phyloP scores from a whole-genome alignment of 2,888 invertebrate species.

The Drosophila rellima region DNA sequence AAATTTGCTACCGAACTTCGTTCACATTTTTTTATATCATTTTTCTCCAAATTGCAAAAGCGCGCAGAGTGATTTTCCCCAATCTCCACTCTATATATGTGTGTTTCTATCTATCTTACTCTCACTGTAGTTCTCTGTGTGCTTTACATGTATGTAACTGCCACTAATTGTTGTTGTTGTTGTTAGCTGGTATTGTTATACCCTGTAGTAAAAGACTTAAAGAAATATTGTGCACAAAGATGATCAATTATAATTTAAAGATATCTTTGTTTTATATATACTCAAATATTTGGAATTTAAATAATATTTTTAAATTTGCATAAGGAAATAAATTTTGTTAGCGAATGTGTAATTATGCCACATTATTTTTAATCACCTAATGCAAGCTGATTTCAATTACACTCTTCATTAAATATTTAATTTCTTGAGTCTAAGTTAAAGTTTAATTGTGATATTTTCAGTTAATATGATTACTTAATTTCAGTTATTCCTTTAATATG shows the following conservation, averaged over 20 bases:
- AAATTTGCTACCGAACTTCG: conserved; percentile 58
- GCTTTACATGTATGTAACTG: conserved; percentile 18
- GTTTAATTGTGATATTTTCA: no score
- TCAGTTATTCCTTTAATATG: neutral
- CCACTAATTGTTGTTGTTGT: conserved; percentile 33
- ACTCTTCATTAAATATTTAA: no score
- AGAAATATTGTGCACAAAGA: neutral
- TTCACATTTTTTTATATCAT: conserved; percentile 19
- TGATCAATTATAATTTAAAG: neutral
- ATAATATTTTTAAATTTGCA: no score
- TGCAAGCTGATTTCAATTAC: no score
- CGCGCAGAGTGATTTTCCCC: conserved; percentile 16
- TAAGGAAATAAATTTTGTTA: neutral
- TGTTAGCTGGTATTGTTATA: conserved; percentile 28
- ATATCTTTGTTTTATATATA: no score
- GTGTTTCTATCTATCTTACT: conserved; percentile 14
- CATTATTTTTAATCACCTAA: no score
- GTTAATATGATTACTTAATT: neutral
- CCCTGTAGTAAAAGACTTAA: conserved; percentile 17
- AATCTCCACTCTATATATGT: neutral
- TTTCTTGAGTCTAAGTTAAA: no score
- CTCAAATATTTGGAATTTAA: no score
- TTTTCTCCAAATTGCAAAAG: conserved; percentile 48
- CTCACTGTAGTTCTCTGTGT: neutral
- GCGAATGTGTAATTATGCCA: no score